Evolutionary conservation across 2,797 vertebrate genomes (phyloP).

Genomic region (Takifugu rubripes): DNA sequence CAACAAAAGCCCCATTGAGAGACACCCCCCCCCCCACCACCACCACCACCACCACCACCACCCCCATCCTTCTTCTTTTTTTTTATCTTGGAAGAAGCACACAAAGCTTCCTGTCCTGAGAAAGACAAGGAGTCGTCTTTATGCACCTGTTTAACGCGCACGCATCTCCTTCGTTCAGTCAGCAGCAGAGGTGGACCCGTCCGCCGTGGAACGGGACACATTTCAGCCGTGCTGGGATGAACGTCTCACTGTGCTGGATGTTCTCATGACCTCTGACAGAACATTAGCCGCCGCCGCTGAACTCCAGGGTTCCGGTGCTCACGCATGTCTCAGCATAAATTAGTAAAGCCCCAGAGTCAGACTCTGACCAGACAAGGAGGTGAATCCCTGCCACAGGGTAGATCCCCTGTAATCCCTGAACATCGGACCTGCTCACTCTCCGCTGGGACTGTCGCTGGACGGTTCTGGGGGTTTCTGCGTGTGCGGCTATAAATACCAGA

Average conservation of each 20-base stretch:
- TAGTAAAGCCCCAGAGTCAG: conserved; percentile 65
- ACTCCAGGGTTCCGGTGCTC: conserved; percentile 54
- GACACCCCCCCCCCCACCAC: conserved; percentile 19
- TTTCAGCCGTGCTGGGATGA: too few relatives aligned
- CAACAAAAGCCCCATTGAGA: conserved; percentile 78
- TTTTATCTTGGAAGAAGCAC: conserved; percentile 48
- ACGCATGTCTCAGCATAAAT: conserved; percentile 73
- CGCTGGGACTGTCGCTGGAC: conserved; percentile 35
- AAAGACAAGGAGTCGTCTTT: conserved; percentile 26
- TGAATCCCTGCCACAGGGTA: conserved; percentile 71
- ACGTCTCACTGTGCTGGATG: conserved; percentile 3
- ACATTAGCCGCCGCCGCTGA: conserved; percentile 22
- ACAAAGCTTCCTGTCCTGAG: conserved; percentile 67
- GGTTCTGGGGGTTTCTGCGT: too few relatives aligned
- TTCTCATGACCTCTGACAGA: conserved; percentile 35
- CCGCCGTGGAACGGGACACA: too few relatives aligned
- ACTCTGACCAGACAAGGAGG: conserved; percentile 70
- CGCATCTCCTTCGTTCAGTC: conserved; percentile 4
- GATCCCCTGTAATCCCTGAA: conserved; percentile 68
- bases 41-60: too few relatives aligned
- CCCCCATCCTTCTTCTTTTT: conserved; percentile 8
- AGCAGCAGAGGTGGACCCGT: too few relatives aligned
- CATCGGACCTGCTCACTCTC: conserved; percentile 47
- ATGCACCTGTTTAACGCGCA: conserved; percentile 61
- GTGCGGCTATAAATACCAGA: too few relatives aligned